These are phyloP conservation scores for Trichosurus vulpecula DNA, from an alignment of 2,797 vertebrate genomes.

Conservation along the genomic window DNA sequence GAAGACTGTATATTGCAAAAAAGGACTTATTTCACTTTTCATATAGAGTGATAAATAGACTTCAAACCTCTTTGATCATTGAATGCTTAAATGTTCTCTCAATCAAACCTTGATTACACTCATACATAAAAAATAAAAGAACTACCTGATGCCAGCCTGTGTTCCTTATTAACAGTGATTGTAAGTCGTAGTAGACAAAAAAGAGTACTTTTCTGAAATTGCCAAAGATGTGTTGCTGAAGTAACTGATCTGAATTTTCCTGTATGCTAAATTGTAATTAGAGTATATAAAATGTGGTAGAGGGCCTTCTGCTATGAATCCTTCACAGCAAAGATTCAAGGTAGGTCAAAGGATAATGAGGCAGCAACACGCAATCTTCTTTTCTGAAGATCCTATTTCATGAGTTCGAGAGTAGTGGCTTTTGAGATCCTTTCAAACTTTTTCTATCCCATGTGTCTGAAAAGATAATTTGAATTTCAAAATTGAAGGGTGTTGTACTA, in stretches of 20 bases:
- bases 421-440: too few species aligned
- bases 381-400: too few species aligned
- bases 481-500: too few species aligned
- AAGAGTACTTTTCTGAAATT: background rate
- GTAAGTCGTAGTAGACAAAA: background rate
- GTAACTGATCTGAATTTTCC: background rate
- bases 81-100: background rate
- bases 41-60: background rate
- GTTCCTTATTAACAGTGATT: background rate
- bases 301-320: background rate
- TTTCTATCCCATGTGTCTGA: too few species aligned
- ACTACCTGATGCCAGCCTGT: background rate
- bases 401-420: too few species aligned
- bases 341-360: too few species aligned
- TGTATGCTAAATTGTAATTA: background rate
- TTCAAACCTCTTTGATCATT: background rate
- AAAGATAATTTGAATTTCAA: too few species aligned
- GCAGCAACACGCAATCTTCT: too few species aligned
- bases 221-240: background rate
- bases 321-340: background rate
- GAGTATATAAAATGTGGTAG: background rate
- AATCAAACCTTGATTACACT: background rate
- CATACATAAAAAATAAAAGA: background rate
- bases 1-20: background rate
- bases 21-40: background rate